Percentiles rank a stretch among this genome's conserved stretches.
Evolutionary conservation across 2,888 invertebrate species (phyloP).

Genomic region (Lithosia quadra): DNA sequence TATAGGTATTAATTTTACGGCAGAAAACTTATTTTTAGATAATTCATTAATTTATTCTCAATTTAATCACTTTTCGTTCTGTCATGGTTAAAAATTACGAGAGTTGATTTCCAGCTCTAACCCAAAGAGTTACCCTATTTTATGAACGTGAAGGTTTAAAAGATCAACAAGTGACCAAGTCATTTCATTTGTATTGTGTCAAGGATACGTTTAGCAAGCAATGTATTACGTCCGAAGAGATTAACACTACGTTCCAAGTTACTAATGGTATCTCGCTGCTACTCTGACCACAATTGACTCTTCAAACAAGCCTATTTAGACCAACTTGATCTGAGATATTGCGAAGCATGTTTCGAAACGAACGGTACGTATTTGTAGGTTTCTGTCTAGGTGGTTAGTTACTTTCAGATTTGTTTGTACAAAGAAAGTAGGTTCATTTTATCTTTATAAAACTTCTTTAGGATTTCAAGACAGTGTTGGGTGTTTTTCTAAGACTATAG

Average conservation of each 20-base stretch:
- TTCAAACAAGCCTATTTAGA: conserved; percentile 3
- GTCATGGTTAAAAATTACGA: too few species aligned
- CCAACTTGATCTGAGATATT: background rate
- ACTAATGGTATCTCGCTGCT: conserved; percentile 36
- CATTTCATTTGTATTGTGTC: background rate
- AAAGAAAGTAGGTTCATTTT: background rate
- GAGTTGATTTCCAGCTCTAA: too few species aligned
- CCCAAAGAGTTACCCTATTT: background rate
- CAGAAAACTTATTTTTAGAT: too few species aligned
- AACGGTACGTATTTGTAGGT: background rate
- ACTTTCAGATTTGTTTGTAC: background rate
- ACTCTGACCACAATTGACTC: conserved; percentile 13
- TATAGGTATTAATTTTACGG: too few species aligned
- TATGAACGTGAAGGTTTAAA: background rate
- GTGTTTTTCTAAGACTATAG: background rate
- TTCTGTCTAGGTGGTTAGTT: background rate
- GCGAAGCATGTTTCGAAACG: background rate
- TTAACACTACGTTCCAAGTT: conserved; percentile 45
- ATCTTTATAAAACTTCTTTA: conserved; percentile 1
- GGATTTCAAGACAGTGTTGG: background rate
- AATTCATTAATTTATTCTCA: too few species aligned
- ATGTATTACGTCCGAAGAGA: conserved; percentile 45
- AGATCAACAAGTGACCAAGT: conserved; percentile 1
- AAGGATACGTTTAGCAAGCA: conserved; percentile 18
- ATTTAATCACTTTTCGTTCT: too few species aligned